Percentiles rank a stretch among this genome's conserved stretches.
These are phyloP conservation scores for Cantharis lateralis DNA, from an alignment of 2,888 invertebrate species.

Conservation along the genomic window DNA sequence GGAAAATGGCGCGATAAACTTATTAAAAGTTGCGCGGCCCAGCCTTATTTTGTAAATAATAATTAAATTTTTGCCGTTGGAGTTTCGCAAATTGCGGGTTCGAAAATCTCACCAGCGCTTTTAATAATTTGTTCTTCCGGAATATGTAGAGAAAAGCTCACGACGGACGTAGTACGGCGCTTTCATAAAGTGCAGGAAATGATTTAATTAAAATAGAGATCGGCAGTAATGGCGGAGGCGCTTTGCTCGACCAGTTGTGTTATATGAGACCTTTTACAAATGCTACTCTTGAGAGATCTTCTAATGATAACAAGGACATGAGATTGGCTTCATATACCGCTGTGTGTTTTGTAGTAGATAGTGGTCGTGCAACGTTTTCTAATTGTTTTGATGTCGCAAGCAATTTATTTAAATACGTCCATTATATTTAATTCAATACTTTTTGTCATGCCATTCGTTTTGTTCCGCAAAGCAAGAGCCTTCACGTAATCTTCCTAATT, in stretches of 20 bases:
- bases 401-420: background rate
- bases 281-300: constrained; percentile 38
- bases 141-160: constrained; percentile 26
- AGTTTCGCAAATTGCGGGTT: background rate
- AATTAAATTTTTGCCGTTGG: background rate
- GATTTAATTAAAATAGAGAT: constrained; percentile 43
- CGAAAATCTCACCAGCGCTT: constrained; percentile 6
- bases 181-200: constrained; percentile 39
- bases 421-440: background rate
- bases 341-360: constrained; percentile 26
- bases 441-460: background rate
- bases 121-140: constrained; percentile 28
- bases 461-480: background rate
- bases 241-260: constrained; percentile 31
- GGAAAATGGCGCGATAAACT: background rate
- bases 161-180: constrained; percentile 25
- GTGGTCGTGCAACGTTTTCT: constrained; percentile 12
- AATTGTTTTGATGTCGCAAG: constrained; percentile 7
- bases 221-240: constrained; percentile 38
- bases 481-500: background rate
- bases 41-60: background rate
- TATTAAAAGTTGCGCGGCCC: background rate
- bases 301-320: constrained; percentile 31
- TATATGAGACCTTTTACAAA: constrained; percentile 37
- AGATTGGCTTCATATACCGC: constrained; percentile 30